phyloP scores from a whole-genome alignment of 2,113 vertebrate genomes.

The Chelonoidis abingdonii region DNA sequence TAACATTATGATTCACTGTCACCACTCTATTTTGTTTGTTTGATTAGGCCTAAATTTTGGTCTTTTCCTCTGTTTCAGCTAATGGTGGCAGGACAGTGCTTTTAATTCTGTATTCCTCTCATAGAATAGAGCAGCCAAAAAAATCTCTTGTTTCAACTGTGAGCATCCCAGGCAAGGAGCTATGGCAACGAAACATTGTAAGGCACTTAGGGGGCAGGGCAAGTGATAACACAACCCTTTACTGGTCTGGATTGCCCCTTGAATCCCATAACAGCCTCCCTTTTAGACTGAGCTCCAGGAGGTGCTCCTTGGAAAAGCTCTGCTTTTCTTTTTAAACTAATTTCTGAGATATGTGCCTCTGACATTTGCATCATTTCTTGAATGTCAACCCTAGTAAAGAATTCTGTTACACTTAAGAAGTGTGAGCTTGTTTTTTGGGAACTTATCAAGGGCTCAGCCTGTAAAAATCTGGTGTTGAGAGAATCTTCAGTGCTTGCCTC shows the following conservation, averaged over 20 bases:
- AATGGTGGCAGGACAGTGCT: no score
- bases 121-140: no score
- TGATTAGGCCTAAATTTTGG: no score
- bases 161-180: no score
- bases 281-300: neutral
- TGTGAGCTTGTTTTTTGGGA: neutral
- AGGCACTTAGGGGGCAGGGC: no score
- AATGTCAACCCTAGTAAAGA: neutral
- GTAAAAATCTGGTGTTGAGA: neutral
- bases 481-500: neutral
- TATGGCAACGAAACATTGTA: no score
- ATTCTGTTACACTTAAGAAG: neutral
- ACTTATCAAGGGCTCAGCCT: neutral
- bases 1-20: no score
- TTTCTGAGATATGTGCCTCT: neutral
- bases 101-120: no score
- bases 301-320: neutral
- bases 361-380: neutral
- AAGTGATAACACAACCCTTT: no score
- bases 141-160: no score
- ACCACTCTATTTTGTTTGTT: no score
- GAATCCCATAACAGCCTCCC: neutral
- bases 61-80: no score
- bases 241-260: neutral
- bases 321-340: neutral